Conservation (phyloP, 2,888 invertebrate genomes). For the Subacronicta megacephala region DNA sequence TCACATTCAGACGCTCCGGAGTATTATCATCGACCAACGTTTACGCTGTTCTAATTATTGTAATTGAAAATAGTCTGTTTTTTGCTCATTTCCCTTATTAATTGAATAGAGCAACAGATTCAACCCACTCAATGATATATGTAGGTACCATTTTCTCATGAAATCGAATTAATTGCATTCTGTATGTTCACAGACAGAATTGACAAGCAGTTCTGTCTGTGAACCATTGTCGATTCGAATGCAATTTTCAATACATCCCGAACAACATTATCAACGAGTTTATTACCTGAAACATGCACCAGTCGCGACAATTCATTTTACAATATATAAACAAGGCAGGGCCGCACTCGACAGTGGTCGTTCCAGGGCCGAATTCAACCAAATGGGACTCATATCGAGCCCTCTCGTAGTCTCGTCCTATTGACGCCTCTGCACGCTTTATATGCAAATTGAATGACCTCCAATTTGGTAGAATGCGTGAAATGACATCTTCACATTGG, state of each 20-base stretch:
- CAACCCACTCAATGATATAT: too few relatives aligned
- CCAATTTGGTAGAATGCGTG: slow-evolving; percentile 73
- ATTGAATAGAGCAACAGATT: too few relatives aligned
- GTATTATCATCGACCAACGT: too few relatives aligned
- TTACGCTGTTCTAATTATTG: too few relatives aligned
- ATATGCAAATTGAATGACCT: slow-evolving; percentile 85
- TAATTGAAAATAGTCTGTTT: too few relatives aligned
- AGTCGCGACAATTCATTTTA: slow-evolving; percentile 39
- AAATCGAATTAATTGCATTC: too few relatives aligned
- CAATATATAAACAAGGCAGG: slow-evolving; percentile 46
- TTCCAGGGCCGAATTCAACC: slow-evolving; percentile 36
- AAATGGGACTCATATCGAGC: slow-evolving; percentile 58
- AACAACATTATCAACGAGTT: slow-evolving; percentile 8
- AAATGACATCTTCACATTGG: slow-evolving; percentile 76
- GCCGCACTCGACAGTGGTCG: slow-evolving; percentile 33
- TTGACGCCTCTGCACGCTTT: slow-evolving; percentile 77
- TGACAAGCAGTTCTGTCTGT: too few relatives aligned
- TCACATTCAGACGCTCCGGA: too few relatives aligned
- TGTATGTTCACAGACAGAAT: too few relatives aligned
- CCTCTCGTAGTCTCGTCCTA: slow-evolving; percentile 65
- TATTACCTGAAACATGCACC: slow-evolving; percentile 19
- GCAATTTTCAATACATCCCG: slow-evolving; percentile 4
- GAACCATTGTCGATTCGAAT: background rate
- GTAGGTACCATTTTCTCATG: too few relatives aligned
- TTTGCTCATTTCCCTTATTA: too few relatives aligned